Conservation (phyloP, 2,888 invertebrate species). For the Macrophya annulata region DNA sequence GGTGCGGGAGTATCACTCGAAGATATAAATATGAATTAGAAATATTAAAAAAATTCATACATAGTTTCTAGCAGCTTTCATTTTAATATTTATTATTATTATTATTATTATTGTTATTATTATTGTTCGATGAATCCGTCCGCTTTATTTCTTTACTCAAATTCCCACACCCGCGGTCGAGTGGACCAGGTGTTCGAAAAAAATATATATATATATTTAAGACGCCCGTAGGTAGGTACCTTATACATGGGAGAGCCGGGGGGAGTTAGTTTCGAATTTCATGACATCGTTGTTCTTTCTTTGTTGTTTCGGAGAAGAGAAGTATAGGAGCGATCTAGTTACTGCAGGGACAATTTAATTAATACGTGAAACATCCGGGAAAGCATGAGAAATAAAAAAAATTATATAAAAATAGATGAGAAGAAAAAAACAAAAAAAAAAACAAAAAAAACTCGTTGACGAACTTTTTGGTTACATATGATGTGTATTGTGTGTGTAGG, state of each 20-base stretch:
- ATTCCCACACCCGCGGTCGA: not conserved
- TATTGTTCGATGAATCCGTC: not conserved
- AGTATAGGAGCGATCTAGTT: constrained; percentile 38
- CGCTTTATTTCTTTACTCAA: not conserved
- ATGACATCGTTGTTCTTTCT: constrained; percentile 5
- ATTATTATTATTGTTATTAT: not conserved
- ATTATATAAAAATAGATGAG: not conserved
- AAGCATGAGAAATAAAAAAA: not conserved
- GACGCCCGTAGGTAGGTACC: not conserved
- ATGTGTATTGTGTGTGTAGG: not conserved
- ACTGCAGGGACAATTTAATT: constrained; percentile 45
- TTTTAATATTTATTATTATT: not conserved
- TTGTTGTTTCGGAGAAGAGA: constrained; percentile 7
- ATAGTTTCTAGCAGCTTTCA: not conserved
- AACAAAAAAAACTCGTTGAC: not conserved
- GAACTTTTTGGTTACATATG: not conserved
- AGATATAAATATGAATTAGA: not conserved
- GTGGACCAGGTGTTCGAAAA: constrained; percentile 20
- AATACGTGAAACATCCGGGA: constrained; percentile 37
- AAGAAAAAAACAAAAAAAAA: not conserved
- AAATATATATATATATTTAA: too few species aligned
- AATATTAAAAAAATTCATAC: not conserved
- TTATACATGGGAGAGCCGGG: not conserved
- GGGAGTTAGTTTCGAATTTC: constrained; percentile 28
- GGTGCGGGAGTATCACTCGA: not conserved